phyloP scores from a whole-genome alignment of 2,113 vertebrate genomes.

The Brachionichthys hirsutus region DNA sequence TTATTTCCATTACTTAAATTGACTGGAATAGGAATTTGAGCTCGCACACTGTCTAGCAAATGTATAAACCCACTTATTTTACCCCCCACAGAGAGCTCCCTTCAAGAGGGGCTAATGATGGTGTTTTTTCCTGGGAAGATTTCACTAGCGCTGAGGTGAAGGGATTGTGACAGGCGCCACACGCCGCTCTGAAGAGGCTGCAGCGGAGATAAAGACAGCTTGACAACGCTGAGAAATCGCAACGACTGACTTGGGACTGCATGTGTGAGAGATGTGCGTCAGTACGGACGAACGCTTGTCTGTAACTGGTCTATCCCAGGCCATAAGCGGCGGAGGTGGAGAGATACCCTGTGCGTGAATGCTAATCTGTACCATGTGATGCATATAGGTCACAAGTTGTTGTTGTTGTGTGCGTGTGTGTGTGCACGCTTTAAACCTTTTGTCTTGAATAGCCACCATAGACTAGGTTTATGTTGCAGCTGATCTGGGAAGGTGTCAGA shows the following conservation, averaged over 20 bases:
- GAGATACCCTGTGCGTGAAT: constrained; percentile 4
- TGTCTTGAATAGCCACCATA: background rate
- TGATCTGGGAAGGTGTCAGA: constrained; percentile 18
- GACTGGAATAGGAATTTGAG: constrained; percentile 39
- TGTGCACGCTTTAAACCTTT: background rate
- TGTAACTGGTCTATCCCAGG: constrained; percentile 22
- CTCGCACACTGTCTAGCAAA: constrained; percentile 32
- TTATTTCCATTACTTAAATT: constrained; percentile 43
- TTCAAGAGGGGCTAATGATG: constrained; percentile 48
- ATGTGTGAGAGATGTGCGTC: background rate
- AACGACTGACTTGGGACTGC: constrained; percentile 18
- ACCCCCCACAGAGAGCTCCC: constrained; percentile 19
- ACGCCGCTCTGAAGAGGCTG: constrained; percentile 16
- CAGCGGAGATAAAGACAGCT: constrained; percentile 42
- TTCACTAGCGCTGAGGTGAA: constrained; percentile 45
- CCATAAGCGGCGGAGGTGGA: background rate
- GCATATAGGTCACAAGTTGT: constrained; percentile 8
- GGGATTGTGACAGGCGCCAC: constrained; percentile 42
- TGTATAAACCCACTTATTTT: constrained; percentile 17
- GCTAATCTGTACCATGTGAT: constrained; percentile 29
- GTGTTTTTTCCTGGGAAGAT: constrained; percentile 38
- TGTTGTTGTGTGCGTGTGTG: background rate
- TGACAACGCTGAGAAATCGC: constrained; percentile 22
- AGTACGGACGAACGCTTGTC: constrained; percentile 16
- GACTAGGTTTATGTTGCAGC: constrained; percentile 23